phyloP scores from a whole-genome alignment of 2,888 invertebrate genomes.

The Clunio marinus region DNA sequence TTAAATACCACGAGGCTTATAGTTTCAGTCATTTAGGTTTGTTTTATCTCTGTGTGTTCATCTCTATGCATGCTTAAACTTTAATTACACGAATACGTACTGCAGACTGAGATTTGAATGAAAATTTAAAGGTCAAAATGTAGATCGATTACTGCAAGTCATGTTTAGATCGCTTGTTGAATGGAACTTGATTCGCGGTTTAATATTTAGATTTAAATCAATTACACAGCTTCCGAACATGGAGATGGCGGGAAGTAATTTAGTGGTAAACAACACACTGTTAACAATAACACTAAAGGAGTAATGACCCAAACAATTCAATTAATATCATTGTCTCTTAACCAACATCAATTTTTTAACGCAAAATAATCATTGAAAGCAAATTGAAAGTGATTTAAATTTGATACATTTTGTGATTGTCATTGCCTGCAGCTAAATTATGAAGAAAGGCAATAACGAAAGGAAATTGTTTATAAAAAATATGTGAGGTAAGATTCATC shows the following conservation, averaged over 20 bases:
- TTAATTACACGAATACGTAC: background rate
- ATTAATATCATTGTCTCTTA: background rate
- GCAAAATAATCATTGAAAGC: background rate
- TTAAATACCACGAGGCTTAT: background rate
- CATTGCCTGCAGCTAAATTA: background rate
- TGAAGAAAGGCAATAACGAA: background rate
- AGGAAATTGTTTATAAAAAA: background rate
- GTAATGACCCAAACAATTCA: background rate
- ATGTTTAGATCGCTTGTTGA: background rate
- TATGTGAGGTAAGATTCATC: background rate
- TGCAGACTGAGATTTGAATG: background rate
- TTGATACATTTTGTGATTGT: background rate
- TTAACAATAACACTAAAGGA: background rate
- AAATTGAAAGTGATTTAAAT: too few relatives aligned
- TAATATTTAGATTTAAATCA: background rate
- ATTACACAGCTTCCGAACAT: background rate
- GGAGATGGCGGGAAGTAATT: background rate
- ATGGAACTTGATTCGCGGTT: background rate
- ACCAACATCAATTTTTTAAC: background rate
- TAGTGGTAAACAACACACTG: background rate
- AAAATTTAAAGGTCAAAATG: slow-evolving; percentile 1
- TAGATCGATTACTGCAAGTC: background rate
- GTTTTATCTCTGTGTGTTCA: background rate
- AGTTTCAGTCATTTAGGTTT: background rate
- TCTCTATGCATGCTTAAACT: background rate